Evolutionary conservation across 2,888 invertebrate genomes (phyloP).

Genomic region (Lymantria monacha): DNA sequence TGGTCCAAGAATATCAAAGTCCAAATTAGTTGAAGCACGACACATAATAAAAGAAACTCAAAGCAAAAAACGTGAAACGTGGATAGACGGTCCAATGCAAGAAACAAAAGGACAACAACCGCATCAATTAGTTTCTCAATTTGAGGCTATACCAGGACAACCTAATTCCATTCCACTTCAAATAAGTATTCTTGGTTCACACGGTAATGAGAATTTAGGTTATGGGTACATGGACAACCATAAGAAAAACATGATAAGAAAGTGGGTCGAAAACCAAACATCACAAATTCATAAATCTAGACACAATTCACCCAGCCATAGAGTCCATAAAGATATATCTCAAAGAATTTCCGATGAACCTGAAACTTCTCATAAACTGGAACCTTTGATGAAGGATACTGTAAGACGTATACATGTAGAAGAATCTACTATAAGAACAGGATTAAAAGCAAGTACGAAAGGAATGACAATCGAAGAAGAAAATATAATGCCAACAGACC

Average conservation of each 20-base stretch:
- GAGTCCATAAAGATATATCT: conserved; percentile 53
- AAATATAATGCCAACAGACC: conserved; percentile 67
- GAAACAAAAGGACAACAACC: conserved; percentile 70
- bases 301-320: conserved; percentile 78
- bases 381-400: conserved; percentile 76
- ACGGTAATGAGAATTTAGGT: conserved; percentile 79
- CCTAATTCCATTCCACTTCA: conserved; percentile 65
- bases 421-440: conserved; percentile 83
- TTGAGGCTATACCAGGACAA: conserved; percentile 84
- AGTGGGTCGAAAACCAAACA: conserved; percentile 96
- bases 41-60: conserved; percentile 90
- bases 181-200: conserved; percentile 66
- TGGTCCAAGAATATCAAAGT: conserved; percentile 94
- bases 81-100: conserved; percentile 97
- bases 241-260: conserved; percentile 95
- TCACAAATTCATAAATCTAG: conserved; percentile 89
- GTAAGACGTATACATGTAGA: conserved; percentile 81
- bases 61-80: conserved; percentile 92
- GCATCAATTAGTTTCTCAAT: conserved; percentile 33
- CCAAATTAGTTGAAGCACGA: conserved; percentile 90
- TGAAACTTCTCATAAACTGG: conserved; percentile 64
- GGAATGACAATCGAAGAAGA: conserved; percentile 77
- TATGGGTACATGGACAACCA: conserved; percentile 96
- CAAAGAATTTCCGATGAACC: conserved; percentile 51
- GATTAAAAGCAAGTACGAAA: conserved; percentile 80